A percentile compares a stretch with the other conserved stretches of the same genome.
phyloP scores from a whole-genome alignment of 2,888 invertebrate species.

The Eurytoma californica region DNA sequence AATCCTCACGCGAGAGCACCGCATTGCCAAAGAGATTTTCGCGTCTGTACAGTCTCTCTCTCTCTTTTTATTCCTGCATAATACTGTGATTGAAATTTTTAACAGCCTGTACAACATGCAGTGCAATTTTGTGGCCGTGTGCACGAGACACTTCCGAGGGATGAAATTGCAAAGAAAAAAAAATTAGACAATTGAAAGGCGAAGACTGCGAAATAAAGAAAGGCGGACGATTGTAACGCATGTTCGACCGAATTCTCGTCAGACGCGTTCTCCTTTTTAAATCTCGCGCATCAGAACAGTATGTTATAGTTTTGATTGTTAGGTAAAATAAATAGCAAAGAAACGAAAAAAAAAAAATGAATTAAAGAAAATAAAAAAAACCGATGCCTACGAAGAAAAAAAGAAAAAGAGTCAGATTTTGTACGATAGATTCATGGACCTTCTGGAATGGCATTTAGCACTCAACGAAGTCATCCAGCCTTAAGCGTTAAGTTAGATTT shows the following conservation, averaged over 20 bases:
- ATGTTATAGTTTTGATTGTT: constrained; percentile 24
- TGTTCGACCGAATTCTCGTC: constrained; percentile 54
- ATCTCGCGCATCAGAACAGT: constrained; percentile 28
- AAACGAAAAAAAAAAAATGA: constrained; percentile 9
- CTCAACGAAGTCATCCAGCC: constrained; percentile 48
- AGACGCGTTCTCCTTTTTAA: constrained; percentile 33
- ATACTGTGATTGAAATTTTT: too few species aligned
- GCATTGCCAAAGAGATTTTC: too few species aligned
- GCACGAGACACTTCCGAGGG: neutral
- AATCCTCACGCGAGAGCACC: too few species aligned
- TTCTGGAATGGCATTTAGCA: constrained; percentile 50
- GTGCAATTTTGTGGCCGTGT: too few species aligned
- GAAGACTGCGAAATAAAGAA: constrained; percentile 11
- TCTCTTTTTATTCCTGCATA: too few species aligned
- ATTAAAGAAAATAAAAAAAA: constrained; percentile 26
- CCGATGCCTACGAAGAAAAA: constrained; percentile 40
- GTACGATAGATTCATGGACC: constrained; percentile 24
- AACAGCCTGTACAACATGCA: too few species aligned
- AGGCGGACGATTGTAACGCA: constrained; percentile 50
- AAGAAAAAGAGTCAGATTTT: constrained; percentile 23
- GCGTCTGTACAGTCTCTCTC: too few species aligned
- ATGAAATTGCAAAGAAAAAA: constrained; percentile 43
- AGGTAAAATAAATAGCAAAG: too few species aligned
- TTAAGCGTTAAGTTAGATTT: constrained; percentile 36
- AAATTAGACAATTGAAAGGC: constrained; percentile 20